Conservation (phyloP, 2,888 invertebrate genomes). For the Hydrotaea diabolus region DNA sequence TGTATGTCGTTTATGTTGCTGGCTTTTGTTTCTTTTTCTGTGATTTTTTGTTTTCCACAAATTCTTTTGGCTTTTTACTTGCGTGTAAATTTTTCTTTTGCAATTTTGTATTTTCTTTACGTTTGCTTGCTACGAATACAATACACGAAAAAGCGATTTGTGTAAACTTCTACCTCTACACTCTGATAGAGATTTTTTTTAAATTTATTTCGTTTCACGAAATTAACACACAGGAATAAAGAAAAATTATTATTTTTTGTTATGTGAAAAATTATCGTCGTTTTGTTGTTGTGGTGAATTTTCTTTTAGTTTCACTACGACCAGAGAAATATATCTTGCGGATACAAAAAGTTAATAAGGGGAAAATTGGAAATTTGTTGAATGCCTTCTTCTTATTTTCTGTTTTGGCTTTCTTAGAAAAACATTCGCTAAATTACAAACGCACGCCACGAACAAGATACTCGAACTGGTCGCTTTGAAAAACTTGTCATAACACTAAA, state of each 20-base stretch:
- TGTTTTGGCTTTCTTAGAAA: constrained; percentile 53
- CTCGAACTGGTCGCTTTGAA: constrained; percentile 70
- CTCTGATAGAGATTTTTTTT: not conserved
- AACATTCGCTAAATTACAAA: constrained; percentile 66
- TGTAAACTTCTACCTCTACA: constrained; percentile 15
- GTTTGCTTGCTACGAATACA: constrained; percentile 13
- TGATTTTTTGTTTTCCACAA: constrained; percentile 46
- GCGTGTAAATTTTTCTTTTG: constrained; percentile 37
- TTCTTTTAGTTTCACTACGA: constrained; percentile 30
- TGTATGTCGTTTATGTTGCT: not conserved
- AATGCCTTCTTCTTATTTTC: constrained; percentile 39
- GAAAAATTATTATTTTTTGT: not conserved
- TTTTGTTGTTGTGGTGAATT: constrained; percentile 25
- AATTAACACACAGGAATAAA: constrained; percentile 1
- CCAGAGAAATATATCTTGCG: not conserved
- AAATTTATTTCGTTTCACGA: not conserved
- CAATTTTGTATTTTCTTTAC: constrained; percentile 17
- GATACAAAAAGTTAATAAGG: no score
- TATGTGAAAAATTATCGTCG: not conserved
- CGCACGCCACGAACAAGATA: constrained; percentile 72
- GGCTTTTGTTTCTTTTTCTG: constrained; percentile 22
- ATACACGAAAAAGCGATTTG: constrained; percentile 51
- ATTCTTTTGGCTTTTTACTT: constrained; percentile 54
- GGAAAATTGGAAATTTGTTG: constrained; percentile 17
- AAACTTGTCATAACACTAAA: constrained; percentile 55